Evolutionary conservation across 2,797 vertebrate genomes (phyloP).

Genomic region (Pelobates cultripes): DNA sequence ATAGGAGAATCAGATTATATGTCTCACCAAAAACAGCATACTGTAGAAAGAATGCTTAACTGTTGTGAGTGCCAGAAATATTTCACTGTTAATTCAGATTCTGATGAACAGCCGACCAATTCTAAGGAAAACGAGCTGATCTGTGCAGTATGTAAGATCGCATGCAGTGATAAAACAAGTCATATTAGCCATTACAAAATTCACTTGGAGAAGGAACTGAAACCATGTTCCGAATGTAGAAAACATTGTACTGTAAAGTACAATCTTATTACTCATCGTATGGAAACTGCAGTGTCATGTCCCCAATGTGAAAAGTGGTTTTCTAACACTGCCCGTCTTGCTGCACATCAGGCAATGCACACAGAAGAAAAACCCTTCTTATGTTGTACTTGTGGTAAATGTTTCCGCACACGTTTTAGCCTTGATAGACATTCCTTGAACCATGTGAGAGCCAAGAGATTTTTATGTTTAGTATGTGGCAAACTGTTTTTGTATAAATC

Average conservation of each 20-base stretch:
- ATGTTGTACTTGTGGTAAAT: not conserved
- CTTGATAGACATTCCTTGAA: not conserved
- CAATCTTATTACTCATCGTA: not conserved
- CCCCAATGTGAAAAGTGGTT: not conserved
- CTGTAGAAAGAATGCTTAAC: not conserved
- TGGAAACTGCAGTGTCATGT: not conserved
- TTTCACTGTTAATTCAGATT: not conserved
- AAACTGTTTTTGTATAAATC: constrained; percentile 64
- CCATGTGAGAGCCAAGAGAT: constrained; percentile 56
- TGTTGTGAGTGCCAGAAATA: not conserved
- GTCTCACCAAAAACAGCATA: not conserved
- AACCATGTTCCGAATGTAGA: not conserved
- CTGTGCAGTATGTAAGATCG: not conserved
- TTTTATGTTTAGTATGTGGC: constrained; percentile 45
- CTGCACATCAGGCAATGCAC: not conserved
- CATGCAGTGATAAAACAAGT: not conserved
- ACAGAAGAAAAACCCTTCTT: not conserved
- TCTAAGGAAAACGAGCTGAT: not conserved
- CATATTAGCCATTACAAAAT: not conserved
- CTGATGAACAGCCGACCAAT: too few relatives aligned
- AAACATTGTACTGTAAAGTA: not conserved
- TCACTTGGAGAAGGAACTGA: not conserved
- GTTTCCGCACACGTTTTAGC: not conserved
- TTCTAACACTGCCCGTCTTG: too few relatives aligned
- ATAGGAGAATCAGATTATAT: not conserved